Conservation (phyloP, 2,888 invertebrate genomes). For the Sarcophaga subvicina region DNA sequence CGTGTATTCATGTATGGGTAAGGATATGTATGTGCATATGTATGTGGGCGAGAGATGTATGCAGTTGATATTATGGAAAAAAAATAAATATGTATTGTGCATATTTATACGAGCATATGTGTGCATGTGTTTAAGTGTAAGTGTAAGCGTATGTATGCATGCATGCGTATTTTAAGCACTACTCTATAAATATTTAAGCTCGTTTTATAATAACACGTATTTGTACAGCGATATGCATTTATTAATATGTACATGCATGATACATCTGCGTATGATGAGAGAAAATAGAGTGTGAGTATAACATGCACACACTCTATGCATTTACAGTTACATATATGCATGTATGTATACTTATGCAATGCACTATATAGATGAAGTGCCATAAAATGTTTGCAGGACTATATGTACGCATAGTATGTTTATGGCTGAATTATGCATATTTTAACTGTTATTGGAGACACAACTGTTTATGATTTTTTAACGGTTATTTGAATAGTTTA, state of each 20-base stretch:
- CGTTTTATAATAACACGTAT: constrained; percentile 28
- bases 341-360: neutral
- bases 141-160: too few species aligned
- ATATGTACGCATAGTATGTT: neutral
- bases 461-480: constrained; percentile 58
- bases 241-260: constrained; percentile 1
- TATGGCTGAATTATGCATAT: constrained; percentile 27
- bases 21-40: too few species aligned
- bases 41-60: too few species aligned
- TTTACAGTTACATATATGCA: constrained; percentile 1
- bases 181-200: constrained; percentile 51
- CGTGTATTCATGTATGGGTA: too few species aligned
- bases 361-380: constrained; percentile 15
- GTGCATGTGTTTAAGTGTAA: too few species aligned
- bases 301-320: neutral
- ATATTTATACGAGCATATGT: too few species aligned
- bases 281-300: too few species aligned
- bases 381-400: constrained; percentile 7
- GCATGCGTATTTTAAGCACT: neutral
- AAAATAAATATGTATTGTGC: too few species aligned
- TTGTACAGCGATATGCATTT: neutral
- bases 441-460: constrained; percentile 43
- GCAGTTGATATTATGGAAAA: too few species aligned
- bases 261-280: constrained; percentile 17
- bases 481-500: constrained; percentile 50